Evolutionary conservation across 1,140 invertebrate species (phyloP), one percentile per base, ranked within the genome.

Genomic region (Trypoxylus dichotomus): DNA sequence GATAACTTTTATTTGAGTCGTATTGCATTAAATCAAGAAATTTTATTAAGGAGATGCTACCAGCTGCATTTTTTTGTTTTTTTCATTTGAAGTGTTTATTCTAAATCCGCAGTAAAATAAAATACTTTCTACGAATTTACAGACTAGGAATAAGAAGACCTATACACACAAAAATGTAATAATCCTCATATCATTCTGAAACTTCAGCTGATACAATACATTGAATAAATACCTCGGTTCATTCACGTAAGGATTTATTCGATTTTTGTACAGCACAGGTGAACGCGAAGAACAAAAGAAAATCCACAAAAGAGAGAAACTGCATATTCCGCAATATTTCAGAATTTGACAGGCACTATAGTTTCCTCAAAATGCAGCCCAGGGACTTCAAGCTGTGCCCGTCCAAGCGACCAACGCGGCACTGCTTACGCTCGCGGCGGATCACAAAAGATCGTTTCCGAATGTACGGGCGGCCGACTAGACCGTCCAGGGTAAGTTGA

Each of bases 331-430:
- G 79, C 79, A 81, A 83, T 83, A 83, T 81, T 81, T 83, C 79
- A 81, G 79, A 79, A 80, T 81, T 83, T 81, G 82, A 83, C 82
- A 83, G 76, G 75, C 77, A 83, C 82, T 80, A 83, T 83, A 79
- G 82, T 80, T 81, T 83, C 79, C 79, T 80, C 77, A 80, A 81
- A 79, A 83, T 83, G 82, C 80, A 83, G 80, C 79, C 79, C 79
- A 79, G 68, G 77, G 79, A 76, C 79, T 68, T 79, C 79, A 78
- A 60, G 80, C 80, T 83, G 82, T 72, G 80, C 71, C 32, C 27
- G 76, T 25, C 10, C 72, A 76, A 41, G 47, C 43, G 77, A 15
- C 74, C 80, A 73, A 29, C 77, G 5, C 21, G 6, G 47, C 32
- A 11, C 41, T 58, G 21, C 15, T 43, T 19, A 58, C 13, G 13